Base-by-base conservation (phyloP, 2,113 vertebrate species). In the Monarcha castaneiventris region DNA sequence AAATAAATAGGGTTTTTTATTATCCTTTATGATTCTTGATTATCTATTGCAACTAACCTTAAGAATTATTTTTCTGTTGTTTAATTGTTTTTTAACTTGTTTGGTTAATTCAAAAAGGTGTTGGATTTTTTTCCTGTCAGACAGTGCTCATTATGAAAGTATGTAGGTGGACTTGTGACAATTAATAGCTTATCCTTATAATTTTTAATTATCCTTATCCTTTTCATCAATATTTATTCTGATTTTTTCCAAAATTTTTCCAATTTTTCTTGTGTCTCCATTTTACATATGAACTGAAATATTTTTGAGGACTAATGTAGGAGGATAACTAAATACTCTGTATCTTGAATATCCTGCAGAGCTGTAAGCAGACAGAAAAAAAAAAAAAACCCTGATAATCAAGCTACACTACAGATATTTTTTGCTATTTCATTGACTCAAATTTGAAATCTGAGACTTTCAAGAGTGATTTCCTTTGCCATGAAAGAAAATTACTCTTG, bases 401-500 rank as follows among this genome's bases (percentile, higher is more conserved):
- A 56, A 71, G 10, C 12, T 25, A 19, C 6, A 12, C 26, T 46
- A 22, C 30, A 43, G 20, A 12, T 44, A 61, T 26, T 33, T 3
- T 51, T 92, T 13, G 4, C 6, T 43, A 6, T 71, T 69, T 85
- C 16, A 39, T 37, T 54, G 20, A 66, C 29, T 62, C 43, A 32
- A 16, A 71, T 35, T 19, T 75, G 35, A 91, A 67, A 81, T 25
- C 19, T 3, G 1, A 64, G 13, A 37, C 30, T 43, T 83, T 54
- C 17, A 26, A 32, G 48, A 56, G 11, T 33, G 1, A 48, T 41
- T 73, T 91, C 25, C 7, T 78, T 77, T 80, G 6, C 10, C 17
- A 18, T 15, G 14, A 41, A 80, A 62, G 16, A 19, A 51, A 62
- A 59, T 2, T 0, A 26, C 14, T 9, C 1, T 0, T 0, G 1